Evolutionary conservation across 2,888 invertebrate species (phyloP), one percentile per base, ranked within the genome.

Genomic region (Lamellibrachia satsuma): DNA sequence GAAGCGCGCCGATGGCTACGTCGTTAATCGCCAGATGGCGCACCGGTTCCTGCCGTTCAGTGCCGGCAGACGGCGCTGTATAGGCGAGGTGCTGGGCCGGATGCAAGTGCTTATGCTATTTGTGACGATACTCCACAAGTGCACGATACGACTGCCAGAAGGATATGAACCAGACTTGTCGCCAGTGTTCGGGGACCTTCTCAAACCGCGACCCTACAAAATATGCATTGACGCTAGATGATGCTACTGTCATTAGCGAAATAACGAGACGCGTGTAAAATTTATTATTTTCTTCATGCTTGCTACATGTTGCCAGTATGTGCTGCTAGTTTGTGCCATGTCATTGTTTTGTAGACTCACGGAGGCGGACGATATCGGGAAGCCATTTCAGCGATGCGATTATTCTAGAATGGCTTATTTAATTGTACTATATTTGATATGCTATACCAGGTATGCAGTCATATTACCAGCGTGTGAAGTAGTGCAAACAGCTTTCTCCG

Each of bases 1-100:
- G 9, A 90, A 91, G 39, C 90, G 39, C 91, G 7, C 90, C 55
- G 92, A 94, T 27, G 94, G 94, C 52, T 91, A 52, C 6, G 75
- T 90, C n/a, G 94, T 95, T 92, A 94, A 95, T 27, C 55, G 93
- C 0, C 93, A 93, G 15, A 93, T 91, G 52, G 91, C 93, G 7
- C 95, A 95, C 27, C 90, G 93, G n/a, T 95, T 96, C 93, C 92
- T 95, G 55, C 95, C 95, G 8, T 96, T 95, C 92, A 95, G 95
- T 6, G 94, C 95, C 7, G 96, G 96, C 6, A 94, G 95, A 92
- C 93, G 96, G 52, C 94, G 95, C 52, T 96, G 96, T 93, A 94
- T 95, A 0, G 96, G 96, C 7, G 96, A 96, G 93, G 94, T 94
- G 60, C 93, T 96, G 55, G 96, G 95, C 0, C 94, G 94, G 90